Evolutionary conservation across 2,797 vertebrate genomes (phyloP).

Genomic region (Melanogrammus aeglefinus): DNA sequence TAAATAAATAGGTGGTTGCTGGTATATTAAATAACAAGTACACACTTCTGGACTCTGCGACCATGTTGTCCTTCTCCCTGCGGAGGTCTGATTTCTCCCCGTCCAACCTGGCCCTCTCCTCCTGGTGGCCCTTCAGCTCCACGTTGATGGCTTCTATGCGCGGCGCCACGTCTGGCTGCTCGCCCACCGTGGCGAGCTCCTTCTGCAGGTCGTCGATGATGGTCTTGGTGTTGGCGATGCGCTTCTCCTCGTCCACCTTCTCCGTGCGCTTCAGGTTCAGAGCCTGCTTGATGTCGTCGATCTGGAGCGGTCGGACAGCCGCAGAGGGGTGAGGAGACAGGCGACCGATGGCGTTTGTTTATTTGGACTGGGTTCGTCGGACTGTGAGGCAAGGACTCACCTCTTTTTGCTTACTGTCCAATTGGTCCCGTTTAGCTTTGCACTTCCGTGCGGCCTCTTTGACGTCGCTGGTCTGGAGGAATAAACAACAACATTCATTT

Average conservation of each 20-base stretch:
- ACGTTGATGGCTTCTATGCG: constrained; percentile 73
- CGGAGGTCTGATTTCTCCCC: constrained; percentile 73
- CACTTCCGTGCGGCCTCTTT: constrained; percentile 79
- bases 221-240: constrained; percentile 76
- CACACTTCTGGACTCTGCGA: constrained; percentile 60
- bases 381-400: constrained; percentile 58
- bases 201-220: constrained; percentile 83
- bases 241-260: constrained; percentile 81
- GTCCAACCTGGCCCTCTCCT: constrained; percentile 77
- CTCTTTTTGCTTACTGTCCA: constrained; percentile 86
- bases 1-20: background rate
- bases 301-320: constrained; percentile 55
- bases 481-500: background rate
- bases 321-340: background rate
- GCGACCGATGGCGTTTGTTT: background rate
- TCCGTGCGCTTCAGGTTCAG: constrained; percentile 84
- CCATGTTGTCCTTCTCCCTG: constrained; percentile 73
- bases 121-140: constrained; percentile 78
- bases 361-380: background rate
- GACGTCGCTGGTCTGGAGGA: constrained; percentile 77
- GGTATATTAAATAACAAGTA: background rate
- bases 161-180: constrained; percentile 78
- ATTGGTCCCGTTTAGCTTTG: constrained; percentile 86
- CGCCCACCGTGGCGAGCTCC: constrained; percentile 74
- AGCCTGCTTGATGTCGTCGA: constrained; percentile 81